These are phyloP conservation scores for Xylophagus ater DNA, from an alignment of 2,888 invertebrate species.

Conservation along the genomic window DNA sequence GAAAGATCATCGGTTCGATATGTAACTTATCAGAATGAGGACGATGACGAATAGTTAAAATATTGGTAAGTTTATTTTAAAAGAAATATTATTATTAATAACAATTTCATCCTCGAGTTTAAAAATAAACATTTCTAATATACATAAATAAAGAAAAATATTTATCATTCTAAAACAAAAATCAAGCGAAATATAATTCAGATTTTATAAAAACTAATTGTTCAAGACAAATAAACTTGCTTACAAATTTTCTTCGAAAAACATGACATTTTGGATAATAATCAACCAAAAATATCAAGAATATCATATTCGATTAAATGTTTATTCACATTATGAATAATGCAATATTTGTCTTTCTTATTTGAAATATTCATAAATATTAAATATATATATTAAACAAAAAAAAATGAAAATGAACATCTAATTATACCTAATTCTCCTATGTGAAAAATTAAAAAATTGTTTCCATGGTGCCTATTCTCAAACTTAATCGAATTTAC, in stretches of 20 bases:
- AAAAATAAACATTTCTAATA: neutral
- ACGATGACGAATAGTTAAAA: conserved; percentile 62
- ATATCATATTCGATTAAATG: conserved; percentile 30
- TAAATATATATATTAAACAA: conserved; percentile 1
- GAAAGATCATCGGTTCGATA: conserved; percentile 90
- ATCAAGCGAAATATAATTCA: conserved; percentile 2
- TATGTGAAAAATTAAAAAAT: too few species aligned
- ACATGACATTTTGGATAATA: too few species aligned
- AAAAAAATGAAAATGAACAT: too few species aligned
- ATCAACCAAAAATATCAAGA: conserved; percentile 39
- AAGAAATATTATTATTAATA: neutral
- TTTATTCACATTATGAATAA: neutral
- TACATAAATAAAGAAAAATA: neutral
- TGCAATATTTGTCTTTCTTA: too few species aligned
- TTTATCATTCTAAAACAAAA: conserved; percentile 10
- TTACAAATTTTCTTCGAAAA: too few species aligned
- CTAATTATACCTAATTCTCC: too few species aligned
- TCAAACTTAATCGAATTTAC: too few species aligned
- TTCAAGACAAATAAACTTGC: too few species aligned
- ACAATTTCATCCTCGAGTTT: too few species aligned
- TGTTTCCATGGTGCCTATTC: too few species aligned
- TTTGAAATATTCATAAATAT: conserved; percentile 16
- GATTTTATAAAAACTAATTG: conserved; percentile 8
- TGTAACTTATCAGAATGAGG: conserved; percentile 89
- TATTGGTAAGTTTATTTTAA: conserved; percentile 14